Evolutionary conservation across 2,797 vertebrate species (phyloP).

Genomic region (Channa striata): DNA sequence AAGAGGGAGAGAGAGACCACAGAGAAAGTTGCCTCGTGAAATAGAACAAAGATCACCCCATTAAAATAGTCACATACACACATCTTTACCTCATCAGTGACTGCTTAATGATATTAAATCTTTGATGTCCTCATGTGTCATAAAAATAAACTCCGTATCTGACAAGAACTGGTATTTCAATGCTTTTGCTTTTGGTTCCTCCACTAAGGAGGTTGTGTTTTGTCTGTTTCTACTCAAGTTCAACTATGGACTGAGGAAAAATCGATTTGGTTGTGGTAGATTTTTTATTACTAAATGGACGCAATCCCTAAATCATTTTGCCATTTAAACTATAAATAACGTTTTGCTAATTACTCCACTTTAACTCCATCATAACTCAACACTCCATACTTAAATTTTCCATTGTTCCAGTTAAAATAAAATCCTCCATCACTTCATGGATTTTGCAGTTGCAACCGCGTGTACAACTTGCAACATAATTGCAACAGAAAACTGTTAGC

Average conservation of each 20-base stretch:
- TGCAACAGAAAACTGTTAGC: background rate
- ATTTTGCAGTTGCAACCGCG: conserved; percentile 6
- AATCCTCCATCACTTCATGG: conserved; percentile 3
- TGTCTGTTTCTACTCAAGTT: conserved; percentile 8
- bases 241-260: too few species aligned
- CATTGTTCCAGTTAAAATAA: background rate
- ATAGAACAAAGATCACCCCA: too few species aligned
- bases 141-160: background rate
- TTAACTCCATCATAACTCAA: background rate
- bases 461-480: background rate
- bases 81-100: too few species aligned
- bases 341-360: background rate
- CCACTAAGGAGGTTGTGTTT: background rate
- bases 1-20: background rate
- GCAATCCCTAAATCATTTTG: background rate
- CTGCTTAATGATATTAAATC: too few species aligned
- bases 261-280: background rate
- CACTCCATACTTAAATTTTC: background rate
- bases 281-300: background rate
- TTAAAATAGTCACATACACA: too few species aligned
- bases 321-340: background rate
- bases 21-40: too few species aligned
- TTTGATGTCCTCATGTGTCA: background rate
- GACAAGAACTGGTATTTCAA: background rate
- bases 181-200: conserved; percentile 8